Percentiles rank a stretch among this genome's conserved stretches.
Conservation (phyloP, 92 coral and sea anemone species). For the Phymanthus crucifer region DNA sequence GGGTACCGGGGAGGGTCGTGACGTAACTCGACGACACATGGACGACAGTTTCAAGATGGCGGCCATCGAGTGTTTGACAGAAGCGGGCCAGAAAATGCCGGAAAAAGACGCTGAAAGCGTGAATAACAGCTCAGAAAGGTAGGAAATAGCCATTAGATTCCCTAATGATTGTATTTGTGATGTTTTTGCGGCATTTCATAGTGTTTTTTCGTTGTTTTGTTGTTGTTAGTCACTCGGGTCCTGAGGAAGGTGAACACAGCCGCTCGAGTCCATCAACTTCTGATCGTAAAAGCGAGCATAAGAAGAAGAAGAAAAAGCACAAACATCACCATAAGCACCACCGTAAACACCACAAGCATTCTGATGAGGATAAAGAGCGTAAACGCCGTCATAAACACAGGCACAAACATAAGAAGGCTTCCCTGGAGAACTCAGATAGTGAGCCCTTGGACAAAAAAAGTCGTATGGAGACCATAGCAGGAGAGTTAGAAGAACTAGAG, state of each 20-base stretch:
- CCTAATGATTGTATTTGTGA: neutral
- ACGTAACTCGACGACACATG: constrained; percentile 54
- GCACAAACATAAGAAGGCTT: constrained; percentile 61
- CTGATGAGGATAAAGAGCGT: constrained; percentile 67
- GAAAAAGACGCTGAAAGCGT: constrained; percentile 22
- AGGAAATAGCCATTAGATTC: neutral
- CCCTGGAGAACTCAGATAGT: constrained; percentile 29
- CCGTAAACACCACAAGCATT: constrained; percentile 66
- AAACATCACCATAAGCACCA: constrained; percentile 70
- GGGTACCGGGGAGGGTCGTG: constrained; percentile 32
- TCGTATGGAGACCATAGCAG: constrained; percentile 50
- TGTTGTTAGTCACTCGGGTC: constrained; percentile 29
- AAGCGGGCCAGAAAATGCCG: neutral
- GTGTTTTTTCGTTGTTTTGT: neutral
- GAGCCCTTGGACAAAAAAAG: constrained; percentile 59
- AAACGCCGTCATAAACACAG: constrained; percentile 82
- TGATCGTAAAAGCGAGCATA: constrained; percentile 56
- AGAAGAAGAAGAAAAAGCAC: constrained; percentile 73
- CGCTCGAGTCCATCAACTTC: constrained; percentile 17
- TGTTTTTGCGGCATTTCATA: neutral
- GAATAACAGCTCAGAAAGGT: constrained; percentile 51
- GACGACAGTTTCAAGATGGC: constrained; percentile 59
- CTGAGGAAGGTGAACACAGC: constrained; percentile 36
- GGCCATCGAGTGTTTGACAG: constrained; percentile 43
- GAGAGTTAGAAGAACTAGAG: constrained; percentile 85